Conservation (phyloP, 2,888 invertebrate species). For the Leptodirus hochenwartii region DNA sequence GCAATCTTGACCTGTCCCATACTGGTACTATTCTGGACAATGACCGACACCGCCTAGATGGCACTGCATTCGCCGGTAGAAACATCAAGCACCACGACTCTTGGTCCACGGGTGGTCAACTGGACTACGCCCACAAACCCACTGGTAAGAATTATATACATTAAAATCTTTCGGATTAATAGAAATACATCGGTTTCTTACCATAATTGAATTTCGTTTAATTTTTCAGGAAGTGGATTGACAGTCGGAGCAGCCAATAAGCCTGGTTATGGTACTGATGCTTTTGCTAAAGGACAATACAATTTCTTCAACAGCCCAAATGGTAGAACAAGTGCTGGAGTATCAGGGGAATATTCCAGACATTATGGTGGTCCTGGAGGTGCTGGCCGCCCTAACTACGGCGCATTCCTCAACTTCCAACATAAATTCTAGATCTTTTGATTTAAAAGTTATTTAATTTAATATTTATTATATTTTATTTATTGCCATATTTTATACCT, state of each 20-base stretch:
- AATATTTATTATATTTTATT: not conserved
- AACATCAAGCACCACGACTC: slow-evolving; percentile 11
- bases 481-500: too few relatives aligned
- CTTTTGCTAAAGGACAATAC: slow-evolving; percentile 8
- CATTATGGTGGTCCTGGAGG: slow-evolving; percentile 13
- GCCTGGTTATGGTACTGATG: slow-evolving; percentile 10
- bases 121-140: slow-evolving; percentile 14
- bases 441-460: too few relatives aligned
- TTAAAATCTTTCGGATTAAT: too few relatives aligned
- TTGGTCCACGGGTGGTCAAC: slow-evolving; percentile 10
- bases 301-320: slow-evolving; percentile 8
- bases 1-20: slow-evolving; percentile 9
- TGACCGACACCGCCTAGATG: slow-evolving; percentile 10
- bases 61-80: slow-evolving; percentile 11
- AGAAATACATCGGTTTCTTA: too few relatives aligned
- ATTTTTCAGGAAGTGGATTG: slow-evolving; percentile 8
- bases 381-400: slow-evolving; percentile 12
- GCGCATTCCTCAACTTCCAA: slow-evolving; percentile 11
- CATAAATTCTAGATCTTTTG: too few relatives aligned
- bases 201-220: not conserved
- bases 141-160: slow-evolving; percentile 9
- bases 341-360: slow-evolving; percentile 11
- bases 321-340: slow-evolving; percentile 10
- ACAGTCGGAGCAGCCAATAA: slow-evolving; percentile 8
- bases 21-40: slow-evolving; percentile 12